Conservation (phyloP, 1,140 invertebrate genomes). For the Lucilia cuprina region DNA sequence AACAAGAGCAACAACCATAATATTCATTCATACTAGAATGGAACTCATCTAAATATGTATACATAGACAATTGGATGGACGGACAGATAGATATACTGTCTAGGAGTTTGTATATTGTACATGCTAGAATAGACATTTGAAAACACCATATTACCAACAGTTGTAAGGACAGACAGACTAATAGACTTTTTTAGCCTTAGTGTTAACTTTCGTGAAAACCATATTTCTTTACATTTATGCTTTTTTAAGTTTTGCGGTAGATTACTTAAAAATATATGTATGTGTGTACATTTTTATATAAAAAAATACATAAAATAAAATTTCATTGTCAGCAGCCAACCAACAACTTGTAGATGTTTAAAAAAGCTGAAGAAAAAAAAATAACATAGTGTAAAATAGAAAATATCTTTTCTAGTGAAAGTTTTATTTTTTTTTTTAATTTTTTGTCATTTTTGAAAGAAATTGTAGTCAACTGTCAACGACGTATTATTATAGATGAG, state of each 20-base stretch:
- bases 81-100: not conserved
- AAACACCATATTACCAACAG: not conserved
- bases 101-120: too few relatives aligned
- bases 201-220: not conserved
- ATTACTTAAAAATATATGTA: not conserved
- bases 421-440: not conserved
- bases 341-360: conserved; percentile 6
- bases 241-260: not conserved
- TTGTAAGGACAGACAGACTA: not conserved
- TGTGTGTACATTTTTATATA: not conserved
- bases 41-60: not conserved
- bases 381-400: not conserved
- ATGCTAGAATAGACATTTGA: not conserved
- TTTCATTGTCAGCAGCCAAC: conserved; percentile 7
- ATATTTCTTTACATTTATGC: not conserved
- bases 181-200: not conserved
- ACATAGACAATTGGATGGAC: not conserved
- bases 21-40: not conserved
- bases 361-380: not conserved
- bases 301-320: not conserved
- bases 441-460: not conserved
- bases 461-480: conserved; percentile 28
- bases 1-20: conserved; percentile 24
- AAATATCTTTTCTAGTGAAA: conserved; percentile 4
- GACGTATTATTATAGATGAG: conserved; percentile 30